phyloP scores from a whole-genome alignment of 2,888 invertebrate species.

The Salticus scenicus region DNA sequence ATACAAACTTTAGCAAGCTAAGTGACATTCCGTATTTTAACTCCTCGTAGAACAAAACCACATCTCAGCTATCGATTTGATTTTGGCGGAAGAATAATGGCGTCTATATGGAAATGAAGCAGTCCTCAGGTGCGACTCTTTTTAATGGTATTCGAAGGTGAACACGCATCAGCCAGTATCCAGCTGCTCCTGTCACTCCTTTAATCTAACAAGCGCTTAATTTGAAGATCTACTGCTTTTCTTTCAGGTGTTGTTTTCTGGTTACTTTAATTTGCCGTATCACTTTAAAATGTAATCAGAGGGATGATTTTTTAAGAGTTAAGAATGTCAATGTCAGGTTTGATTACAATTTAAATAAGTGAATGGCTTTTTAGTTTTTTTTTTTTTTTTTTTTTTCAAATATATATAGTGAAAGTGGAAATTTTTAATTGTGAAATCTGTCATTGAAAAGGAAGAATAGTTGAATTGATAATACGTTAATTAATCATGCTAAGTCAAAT shows the following conservation, averaged over 20 bases:
- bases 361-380: no score
- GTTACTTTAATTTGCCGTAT: not conserved
- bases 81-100: not conserved
- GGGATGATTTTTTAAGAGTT: not conserved
- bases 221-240: not conserved
- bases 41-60: not conserved
- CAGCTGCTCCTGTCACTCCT: not conserved
- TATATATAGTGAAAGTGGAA: no score
- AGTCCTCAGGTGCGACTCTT: constrained; percentile 4
- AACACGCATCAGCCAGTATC: not conserved
- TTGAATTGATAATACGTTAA: no score
- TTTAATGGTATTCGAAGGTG: not conserved
- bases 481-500: no score
- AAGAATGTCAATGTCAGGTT: no score
- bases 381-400: no score
- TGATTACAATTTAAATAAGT: no score
- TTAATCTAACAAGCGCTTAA: constrained; percentile 1
- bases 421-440: no score
- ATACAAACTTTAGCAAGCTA: no score
- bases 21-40: no score
- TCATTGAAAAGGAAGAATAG: no score
- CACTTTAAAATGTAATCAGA: not conserved
- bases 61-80: not conserved
- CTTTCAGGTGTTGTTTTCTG: not conserved
- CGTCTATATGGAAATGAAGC: constrained; percentile 2